Percentiles rank a stretch among this genome's conserved stretches.
Evolutionary conservation across 2,888 invertebrate species (phyloP).

Genomic region (Hirtodrosophila duncani): DNA sequence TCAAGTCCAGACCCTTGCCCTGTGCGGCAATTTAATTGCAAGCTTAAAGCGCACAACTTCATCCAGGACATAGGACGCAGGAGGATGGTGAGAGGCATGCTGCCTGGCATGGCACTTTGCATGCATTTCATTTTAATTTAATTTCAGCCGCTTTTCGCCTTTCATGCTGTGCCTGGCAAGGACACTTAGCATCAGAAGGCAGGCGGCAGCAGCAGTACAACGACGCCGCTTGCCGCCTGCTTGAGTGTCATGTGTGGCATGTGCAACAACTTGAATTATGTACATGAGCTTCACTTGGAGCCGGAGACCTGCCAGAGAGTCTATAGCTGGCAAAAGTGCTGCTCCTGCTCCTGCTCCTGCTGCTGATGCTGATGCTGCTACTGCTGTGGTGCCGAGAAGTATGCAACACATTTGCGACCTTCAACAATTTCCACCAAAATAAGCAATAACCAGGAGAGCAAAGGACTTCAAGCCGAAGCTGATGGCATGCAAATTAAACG

Average conservation of each 20-base stretch:
- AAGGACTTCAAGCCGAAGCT: no score
- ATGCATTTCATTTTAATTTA: slow-evolving; percentile 69
- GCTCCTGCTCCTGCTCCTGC: slow-evolving; percentile 1
- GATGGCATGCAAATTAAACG: no score
- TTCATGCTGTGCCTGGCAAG: slow-evolving; percentile 58
- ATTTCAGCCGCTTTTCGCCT: slow-evolving; percentile 67
- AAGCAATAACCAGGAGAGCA: slow-evolving; percentile 29
- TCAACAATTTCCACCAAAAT: slow-evolving; percentile 38
- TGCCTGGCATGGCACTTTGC: slow-evolving; percentile 59
- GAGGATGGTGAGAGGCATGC: slow-evolving; percentile 9
- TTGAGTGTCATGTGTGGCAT: slow-evolving; percentile 46
- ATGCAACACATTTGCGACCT: slow-evolving; percentile 37
- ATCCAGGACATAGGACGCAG: slow-evolving; percentile 26
- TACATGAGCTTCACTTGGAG: slow-evolving; percentile 52
- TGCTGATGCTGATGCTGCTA: slow-evolving; percentile 10
- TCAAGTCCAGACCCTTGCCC: slow-evolving; percentile 23
- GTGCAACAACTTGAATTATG: slow-evolving; percentile 72
- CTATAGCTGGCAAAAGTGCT: slow-evolving; percentile 13
- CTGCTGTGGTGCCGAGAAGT: slow-evolving; percentile 8
- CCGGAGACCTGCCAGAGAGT: slow-evolving; percentile 4
- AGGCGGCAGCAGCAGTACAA: slow-evolving; percentile 20
- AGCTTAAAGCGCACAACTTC: slow-evolving; percentile 43
- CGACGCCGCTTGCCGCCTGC: slow-evolving; percentile 21
- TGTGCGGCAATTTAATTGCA: slow-evolving; percentile 37
- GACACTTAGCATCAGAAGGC: slow-evolving; percentile 41